Conservation (phyloP, 2,888 invertebrate genomes). For the Ernsta delagoae region DNA sequence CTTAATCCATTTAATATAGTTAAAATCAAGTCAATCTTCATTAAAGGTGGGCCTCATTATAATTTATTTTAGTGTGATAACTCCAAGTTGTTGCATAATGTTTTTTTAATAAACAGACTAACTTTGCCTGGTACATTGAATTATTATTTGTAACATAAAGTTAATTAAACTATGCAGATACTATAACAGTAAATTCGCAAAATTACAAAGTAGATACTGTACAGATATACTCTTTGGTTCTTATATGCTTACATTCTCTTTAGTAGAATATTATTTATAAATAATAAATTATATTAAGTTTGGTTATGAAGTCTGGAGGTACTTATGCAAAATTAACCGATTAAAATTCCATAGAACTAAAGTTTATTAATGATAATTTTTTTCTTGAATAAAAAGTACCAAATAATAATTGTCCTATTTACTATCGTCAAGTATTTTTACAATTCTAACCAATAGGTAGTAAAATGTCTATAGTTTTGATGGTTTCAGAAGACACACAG, state of each 20-base stretch:
- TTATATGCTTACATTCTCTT: too few relatives aligned
- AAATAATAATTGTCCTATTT: neutral
- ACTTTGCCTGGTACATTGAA: conserved; percentile 74
- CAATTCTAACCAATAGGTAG: conserved; percentile 8
- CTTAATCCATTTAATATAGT: conserved; percentile 71
- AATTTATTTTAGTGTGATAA: conserved; percentile 82
- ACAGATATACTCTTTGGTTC: too few relatives aligned
- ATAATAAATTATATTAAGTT: too few relatives aligned
- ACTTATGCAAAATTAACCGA: neutral
- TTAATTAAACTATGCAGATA: conserved; percentile 1
- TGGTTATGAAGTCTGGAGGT: neutral
- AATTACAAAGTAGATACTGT: neutral
- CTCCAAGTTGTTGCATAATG: conserved; percentile 80
- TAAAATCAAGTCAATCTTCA: conserved; percentile 71
- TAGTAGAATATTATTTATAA: too few relatives aligned
- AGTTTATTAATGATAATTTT: neutral
- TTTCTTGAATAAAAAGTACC: neutral
- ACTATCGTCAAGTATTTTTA: conserved; percentile 22
- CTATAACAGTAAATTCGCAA: neutral
- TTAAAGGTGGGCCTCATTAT: conserved; percentile 73
- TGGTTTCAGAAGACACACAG: conserved; percentile 10
- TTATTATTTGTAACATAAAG: conserved; percentile 44
- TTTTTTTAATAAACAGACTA: conserved; percentile 81
- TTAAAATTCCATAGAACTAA: neutral
- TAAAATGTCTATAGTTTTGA: conserved; percentile 6